These are phyloP conservation scores for Troilus luridus DNA, from an alignment of 2,888 invertebrate genomes.

Conservation along the genomic window DNA sequence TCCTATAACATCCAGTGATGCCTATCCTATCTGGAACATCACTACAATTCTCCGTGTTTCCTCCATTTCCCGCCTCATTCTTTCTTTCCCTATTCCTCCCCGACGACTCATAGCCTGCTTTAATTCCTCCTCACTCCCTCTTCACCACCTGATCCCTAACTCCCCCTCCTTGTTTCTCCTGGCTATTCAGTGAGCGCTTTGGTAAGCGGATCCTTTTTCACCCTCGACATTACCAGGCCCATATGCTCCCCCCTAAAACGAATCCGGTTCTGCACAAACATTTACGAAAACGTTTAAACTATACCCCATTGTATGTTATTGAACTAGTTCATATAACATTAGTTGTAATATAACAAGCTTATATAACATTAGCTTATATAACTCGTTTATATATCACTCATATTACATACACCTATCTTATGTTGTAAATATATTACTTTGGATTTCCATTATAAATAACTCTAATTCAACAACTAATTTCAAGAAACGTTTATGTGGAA, in stretches of 20 bases:
- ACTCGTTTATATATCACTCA: too few species aligned
- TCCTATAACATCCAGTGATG: too few species aligned
- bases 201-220: slow-evolving; percentile 5
- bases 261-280: background rate
- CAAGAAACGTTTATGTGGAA: too few species aligned
- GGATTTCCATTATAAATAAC: too few species aligned
- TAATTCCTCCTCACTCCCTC: background rate
- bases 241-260: background rate
- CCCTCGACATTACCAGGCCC: background rate
- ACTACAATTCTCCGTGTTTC: background rate
- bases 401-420: too few species aligned
- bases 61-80: background rate
- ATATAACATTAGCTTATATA: too few species aligned
- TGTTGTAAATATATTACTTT: too few species aligned
- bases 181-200: background rate
- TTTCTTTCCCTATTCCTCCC: background rate
- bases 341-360: too few species aligned
- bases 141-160: background rate
- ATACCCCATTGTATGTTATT: too few species aligned
- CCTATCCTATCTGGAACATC: too few species aligned
- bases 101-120: slow-evolving; percentile 2
- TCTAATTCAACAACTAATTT: too few species aligned
- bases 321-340: too few species aligned
- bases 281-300: background rate
- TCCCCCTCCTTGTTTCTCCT: background rate